These are phyloP conservation scores for Sinocyclocheilus maitianheensis DNA, from an alignment of 2,113 vertebrate genomes.

Conservation along the genomic window DNA sequence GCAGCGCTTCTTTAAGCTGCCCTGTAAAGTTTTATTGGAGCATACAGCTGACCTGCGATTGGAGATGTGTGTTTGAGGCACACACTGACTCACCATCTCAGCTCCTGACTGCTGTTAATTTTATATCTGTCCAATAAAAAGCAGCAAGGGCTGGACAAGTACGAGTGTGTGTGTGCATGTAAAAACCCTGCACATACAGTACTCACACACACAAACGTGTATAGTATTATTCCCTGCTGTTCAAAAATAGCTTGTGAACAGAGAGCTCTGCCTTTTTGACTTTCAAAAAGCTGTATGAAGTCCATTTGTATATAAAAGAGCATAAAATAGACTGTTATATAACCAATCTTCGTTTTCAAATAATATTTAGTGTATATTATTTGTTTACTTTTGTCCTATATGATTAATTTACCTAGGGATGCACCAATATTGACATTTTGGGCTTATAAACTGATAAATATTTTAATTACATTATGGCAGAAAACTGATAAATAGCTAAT, in stretches of 20 bases:
- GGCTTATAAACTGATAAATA: not conserved
- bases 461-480: not conserved
- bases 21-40: slow-evolving; percentile 93
- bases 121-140: slow-evolving; percentile 97
- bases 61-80: slow-evolving; percentile 90
- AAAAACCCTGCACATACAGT: not conserved
- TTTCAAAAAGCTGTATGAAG: not conserved
- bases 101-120: slow-evolving; percentile 91
- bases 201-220: not conserved
- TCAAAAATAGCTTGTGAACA: not conserved
- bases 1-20: slow-evolving; percentile 80
- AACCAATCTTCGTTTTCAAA: not conserved
- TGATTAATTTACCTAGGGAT: not conserved
- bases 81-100: slow-evolving; percentile 79
- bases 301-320: not conserved
- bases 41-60: slow-evolving; percentile 91
- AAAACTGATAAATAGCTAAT: not conserved
- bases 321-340: not conserved
- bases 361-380: not conserved
- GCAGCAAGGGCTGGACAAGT: slow-evolving; percentile 75
- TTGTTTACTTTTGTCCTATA: not conserved
- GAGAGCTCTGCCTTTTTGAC: not conserved
- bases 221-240: slow-evolving; percentile 2
- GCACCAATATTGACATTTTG: not conserved
- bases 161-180: slow-evolving; percentile 34